These are phyloP conservation scores for Epicampocera succincta DNA, from an alignment of 2,888 invertebrate genomes.

Conservation along the genomic window DNA sequence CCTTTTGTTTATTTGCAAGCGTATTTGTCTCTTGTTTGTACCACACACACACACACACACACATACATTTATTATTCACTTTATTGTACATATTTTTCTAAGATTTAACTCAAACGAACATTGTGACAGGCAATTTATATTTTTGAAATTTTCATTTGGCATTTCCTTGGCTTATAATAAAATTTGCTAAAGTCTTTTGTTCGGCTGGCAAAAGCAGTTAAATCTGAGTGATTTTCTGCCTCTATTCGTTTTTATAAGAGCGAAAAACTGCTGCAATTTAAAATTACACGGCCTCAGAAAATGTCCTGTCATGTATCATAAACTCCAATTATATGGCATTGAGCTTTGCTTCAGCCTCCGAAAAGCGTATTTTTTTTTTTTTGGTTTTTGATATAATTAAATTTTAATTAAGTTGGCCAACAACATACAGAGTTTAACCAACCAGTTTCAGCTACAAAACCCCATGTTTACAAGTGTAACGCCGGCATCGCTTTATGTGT, in stretches of 20 bases:
- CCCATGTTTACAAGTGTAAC: not conserved
- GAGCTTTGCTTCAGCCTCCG: not conserved
- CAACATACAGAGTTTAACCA: slow-evolving; percentile 2
- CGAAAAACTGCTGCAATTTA: no score
- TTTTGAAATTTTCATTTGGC: not conserved
- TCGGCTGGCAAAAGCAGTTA: no score
- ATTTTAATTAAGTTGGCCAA: slow-evolving; percentile 38
- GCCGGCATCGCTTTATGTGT: not conserved
- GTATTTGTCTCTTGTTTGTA: slow-evolving; percentile 1
- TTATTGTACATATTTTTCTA: slow-evolving; percentile 15
- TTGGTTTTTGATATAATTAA: slow-evolving; percentile 22
- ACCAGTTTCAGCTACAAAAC: not conserved
- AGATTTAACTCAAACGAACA: slow-evolving; percentile 41
- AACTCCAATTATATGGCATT: not conserved
- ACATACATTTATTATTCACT: not conserved
- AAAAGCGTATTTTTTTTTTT: not conserved
- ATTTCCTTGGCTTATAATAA: not conserved
- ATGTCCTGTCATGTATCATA: no score
- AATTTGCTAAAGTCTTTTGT: not conserved
- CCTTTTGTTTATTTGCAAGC: not conserved
- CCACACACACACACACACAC: not conserved
- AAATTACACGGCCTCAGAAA: no score
- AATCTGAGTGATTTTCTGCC: no score
- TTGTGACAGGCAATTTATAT: slow-evolving; percentile 55
- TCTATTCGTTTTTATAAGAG: no score